Base-by-base conservation (phyloP, 2,113 vertebrate genomes). In the Pachyramphus minor region DNA sequence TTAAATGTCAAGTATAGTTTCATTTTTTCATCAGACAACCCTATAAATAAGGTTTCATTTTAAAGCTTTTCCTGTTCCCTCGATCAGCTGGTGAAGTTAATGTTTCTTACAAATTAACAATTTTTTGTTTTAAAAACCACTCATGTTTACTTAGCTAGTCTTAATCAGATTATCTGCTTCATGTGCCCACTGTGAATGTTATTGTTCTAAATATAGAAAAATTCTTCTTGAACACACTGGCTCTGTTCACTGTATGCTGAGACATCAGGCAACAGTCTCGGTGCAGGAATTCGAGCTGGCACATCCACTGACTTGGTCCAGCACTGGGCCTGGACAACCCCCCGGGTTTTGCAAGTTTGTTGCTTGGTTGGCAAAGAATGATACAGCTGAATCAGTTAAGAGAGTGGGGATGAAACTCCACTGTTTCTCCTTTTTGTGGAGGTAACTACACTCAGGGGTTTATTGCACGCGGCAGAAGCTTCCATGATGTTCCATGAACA, bases 401-500 rank as follows among this genome's bases (percentile, higher is more conserved):
- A 59, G 25, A 9, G 5, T 14, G 6, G 15, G 4, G 2, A 30
- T 5, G 2, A 2, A 62, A 6, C 2, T 50, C 14, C 11, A 21
- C 1, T 27, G 1, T 63, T 87, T 45, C 3, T 63, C 62, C 8
- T 0, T 9, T 84, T 87, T 60, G 5, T 49, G 7, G 4, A 58
- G 11, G 5, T 11, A 21, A 20, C 33, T 15, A n/a, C 2, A 5
- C 18, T 62, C 22, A 12, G 33, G 5, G 3, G 3, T 23, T 25
- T 4, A 1, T 5, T 58, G 6, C 7, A 14, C 0, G 0, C 3
- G 5, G 5, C 23, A 59, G 47, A 42, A 1, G 5, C 50, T 72
- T 78, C 42, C 31, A 6, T 28, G 17, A 0, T 13, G 5, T n/a
- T 71, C 18, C 41, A 14, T 20, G 30, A 67, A 10, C 3, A 45